Evolutionary conservation across 2,888 invertebrate species (phyloP), one percentile per base, ranked within the genome.

Genomic region (Scrobipalpa costella): DNA sequence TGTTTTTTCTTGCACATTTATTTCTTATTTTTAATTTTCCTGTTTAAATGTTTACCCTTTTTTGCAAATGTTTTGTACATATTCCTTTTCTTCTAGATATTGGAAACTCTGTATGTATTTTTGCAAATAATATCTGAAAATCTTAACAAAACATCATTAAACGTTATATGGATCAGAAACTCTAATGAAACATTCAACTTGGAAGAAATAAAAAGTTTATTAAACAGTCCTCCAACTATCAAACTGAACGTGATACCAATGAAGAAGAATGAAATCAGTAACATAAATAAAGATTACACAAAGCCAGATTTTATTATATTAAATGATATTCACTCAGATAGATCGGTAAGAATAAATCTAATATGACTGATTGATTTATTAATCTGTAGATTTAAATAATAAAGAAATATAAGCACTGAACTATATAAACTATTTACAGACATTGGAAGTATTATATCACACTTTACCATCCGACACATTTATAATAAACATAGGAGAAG

Each of bases 401-500:
- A n/a, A n/a, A n/a, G n/a, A 2, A 38, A 38, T 1, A 7, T 9
- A 7, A 38, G 5, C 38, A 38, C 11, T 9, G 1, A 38, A 9
- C 11, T n/a, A 44, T 6, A 3, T 40, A 44, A 7, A 15, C 0
- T 27, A 27, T 52, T 52, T 52, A 6, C 50, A 52, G 50, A 52
- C 21, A 21, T 9, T 52, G 21, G 50, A 52, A 57, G 33, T 34
- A 7, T 34, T 57, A 80, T 82, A 52, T 21, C 50, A 52, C 11
- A 11, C 2, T 52, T 21, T 52, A 52, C 50, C 50, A 52, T 13
- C 50, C 0, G 75, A 83, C 40, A 74, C 79, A 0, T 77, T 84
- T 17, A 78, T 87, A 47, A 83, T 86, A 19, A 74, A 93, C 15
- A 84, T 93, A 47, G 87, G 93, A 44, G 66, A 85, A 55, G 84